phyloP scores from a whole-genome alignment of 2,113 vertebrate species.

The Bos indicus region DNA sequence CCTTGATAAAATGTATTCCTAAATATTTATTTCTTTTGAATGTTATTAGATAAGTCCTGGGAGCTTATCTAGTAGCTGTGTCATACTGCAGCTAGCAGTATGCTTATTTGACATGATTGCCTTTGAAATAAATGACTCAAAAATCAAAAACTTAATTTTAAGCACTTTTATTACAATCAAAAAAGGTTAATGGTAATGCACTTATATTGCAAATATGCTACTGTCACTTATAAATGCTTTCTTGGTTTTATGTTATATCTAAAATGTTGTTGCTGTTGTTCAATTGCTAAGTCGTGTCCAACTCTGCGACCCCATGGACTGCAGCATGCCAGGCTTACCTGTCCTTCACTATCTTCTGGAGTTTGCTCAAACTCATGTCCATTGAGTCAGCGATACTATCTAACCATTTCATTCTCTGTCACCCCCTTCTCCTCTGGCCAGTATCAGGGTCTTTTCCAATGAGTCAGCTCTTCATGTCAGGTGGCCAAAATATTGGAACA shows the following conservation, averaged over 20 bases:
- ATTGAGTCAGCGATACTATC: background rate
- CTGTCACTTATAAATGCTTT: background rate
- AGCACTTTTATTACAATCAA: background rate
- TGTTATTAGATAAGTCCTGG: background rate
- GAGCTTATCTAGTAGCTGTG: background rate
- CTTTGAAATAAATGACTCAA: background rate
- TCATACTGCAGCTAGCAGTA: background rate
- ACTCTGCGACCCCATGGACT: background rate
- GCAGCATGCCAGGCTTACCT: background rate
- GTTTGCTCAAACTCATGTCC: background rate
- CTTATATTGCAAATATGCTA: background rate
- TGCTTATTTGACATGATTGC: background rate
- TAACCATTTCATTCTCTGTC: background rate
- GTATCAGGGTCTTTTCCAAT: background rate
- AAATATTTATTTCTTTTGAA: background rate
- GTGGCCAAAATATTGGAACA: background rate
- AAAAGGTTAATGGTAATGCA: background rate
- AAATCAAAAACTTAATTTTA: background rate
- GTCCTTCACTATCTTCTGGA: background rate
- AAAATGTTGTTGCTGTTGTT: background rate
- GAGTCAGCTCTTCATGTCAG: fast-evolving
- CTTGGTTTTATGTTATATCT: background rate
- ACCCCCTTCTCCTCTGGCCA: background rate
- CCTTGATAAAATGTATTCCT: background rate
- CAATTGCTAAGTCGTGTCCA: background rate